phyloP scores from a whole-genome alignment of 2,113 vertebrate genomes.

The Argyrosomus japonicus region DNA sequence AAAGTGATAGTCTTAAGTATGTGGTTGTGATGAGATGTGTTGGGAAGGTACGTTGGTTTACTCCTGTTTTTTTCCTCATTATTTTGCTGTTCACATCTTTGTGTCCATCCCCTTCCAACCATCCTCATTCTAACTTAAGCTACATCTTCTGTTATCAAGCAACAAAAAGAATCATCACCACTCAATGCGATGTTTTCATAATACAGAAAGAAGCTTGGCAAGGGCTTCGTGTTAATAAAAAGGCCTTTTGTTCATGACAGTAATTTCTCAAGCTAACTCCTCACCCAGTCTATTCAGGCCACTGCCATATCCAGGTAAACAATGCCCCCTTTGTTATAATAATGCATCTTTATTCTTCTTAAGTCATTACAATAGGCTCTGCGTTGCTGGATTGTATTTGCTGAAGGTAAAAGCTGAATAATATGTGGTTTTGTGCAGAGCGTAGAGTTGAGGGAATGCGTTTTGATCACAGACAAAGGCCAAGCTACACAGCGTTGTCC shows the following conservation, averaged over 20 bases:
- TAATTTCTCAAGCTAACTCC: constrained; percentile 75
- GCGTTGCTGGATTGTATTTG: constrained; percentile 68
- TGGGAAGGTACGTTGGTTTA: not conserved
- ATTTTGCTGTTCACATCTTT: not conserved
- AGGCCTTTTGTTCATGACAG: constrained; percentile 73
- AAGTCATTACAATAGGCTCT: constrained; percentile 74
- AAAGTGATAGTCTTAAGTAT: not conserved
- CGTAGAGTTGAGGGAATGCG: constrained; percentile 73
- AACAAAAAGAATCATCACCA: constrained; percentile 52
- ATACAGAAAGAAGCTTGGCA: constrained; percentile 43
- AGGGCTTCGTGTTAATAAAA: constrained; percentile 69
- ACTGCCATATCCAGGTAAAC: constrained; percentile 75
- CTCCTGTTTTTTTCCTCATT: not conserved
- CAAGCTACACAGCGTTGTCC: constrained; percentile 79
- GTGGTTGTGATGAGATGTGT: not conserved
- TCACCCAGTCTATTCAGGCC: constrained; percentile 74
- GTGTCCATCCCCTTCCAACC: not conserved
- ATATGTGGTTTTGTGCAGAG: constrained; percentile 77
- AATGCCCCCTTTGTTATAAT: constrained; percentile 75
- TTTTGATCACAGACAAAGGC: constrained; percentile 85
- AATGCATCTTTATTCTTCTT: constrained; percentile 77
- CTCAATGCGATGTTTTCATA: constrained; percentile 59
- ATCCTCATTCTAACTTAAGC: constrained; percentile 16
- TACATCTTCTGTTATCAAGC: constrained; percentile 52
- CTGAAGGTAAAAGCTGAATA: constrained; percentile 79